Conservation (phyloP, 2,113 vertebrate species). For the Paramisgurnus dabryanus region DNA sequence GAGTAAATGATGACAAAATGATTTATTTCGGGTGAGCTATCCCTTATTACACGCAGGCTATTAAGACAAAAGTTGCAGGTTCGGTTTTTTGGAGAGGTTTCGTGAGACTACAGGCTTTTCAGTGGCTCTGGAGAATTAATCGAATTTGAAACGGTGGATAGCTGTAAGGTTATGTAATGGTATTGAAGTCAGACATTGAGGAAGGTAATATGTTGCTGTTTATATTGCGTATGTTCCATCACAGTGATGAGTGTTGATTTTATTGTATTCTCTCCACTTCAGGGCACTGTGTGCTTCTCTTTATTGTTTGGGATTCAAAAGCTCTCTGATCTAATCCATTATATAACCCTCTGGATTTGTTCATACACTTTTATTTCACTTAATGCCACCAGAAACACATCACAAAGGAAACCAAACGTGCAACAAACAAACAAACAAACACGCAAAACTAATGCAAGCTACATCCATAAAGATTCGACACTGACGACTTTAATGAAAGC, state of each 20-base stretch:
- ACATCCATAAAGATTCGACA: conserved; percentile 60
- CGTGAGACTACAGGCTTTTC: conserved; percentile 1
- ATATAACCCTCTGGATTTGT: conserved; percentile 54
- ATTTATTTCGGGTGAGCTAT: too few relatives aligned
- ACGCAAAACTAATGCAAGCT: conserved; percentile 9
- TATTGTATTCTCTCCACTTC: conserved; percentile 41
- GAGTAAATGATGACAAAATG: too few relatives aligned
- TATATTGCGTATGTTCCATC: conserved; percentile 18
- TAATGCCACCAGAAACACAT: conserved; percentile 35
- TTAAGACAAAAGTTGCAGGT: too few relatives aligned
- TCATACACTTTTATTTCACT: conserved; percentile 20
- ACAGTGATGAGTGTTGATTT: conserved; percentile 35
- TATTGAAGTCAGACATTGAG: conserved; percentile 12
- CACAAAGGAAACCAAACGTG: conserved; percentile 17
- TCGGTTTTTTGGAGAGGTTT: not conserved
- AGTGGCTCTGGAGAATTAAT: conserved; percentile 23
- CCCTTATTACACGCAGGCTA: too few relatives aligned
- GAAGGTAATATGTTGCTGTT: conserved; percentile 16
- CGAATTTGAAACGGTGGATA: conserved; percentile 25
- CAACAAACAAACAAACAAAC: conserved; percentile 30
- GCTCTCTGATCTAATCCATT: conserved; percentile 49
- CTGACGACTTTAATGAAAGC: conserved; percentile 64
- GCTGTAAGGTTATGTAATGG: conserved; percentile 27
- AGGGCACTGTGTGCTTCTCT: conserved; percentile 20
- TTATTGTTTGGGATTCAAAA: conserved; percentile 55